These are phyloP conservation scores for Saturnia pavonia DNA, from an alignment of 2,888 invertebrate genomes.

Conservation along the genomic window DNA sequence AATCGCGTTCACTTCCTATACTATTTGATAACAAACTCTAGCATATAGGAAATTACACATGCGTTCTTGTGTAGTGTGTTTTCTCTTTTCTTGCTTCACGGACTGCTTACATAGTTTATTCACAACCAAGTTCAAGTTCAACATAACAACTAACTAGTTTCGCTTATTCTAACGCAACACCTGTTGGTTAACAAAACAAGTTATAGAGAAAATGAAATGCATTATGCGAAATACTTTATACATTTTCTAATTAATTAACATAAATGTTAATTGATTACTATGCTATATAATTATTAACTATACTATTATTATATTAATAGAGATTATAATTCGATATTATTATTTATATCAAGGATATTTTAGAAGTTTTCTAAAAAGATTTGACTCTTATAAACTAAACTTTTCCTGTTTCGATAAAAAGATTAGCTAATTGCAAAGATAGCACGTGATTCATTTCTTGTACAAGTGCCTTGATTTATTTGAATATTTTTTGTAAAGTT, in stretches of 20 bases:
- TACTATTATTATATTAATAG: background rate
- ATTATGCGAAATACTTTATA: background rate
- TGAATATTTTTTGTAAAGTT: background rate
- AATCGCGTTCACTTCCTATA: background rate
- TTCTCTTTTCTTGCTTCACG: conserved; percentile 25
- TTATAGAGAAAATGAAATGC: background rate
- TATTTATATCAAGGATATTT: background rate
- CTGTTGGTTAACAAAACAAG: background rate
- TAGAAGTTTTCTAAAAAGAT: background rate
- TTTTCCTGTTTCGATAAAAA: background rate
- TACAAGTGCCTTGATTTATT: background rate
- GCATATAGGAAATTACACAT: background rate
- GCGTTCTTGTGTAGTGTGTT: conserved; percentile 18
- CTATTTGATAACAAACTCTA: background rate
- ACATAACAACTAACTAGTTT: conserved; percentile 12
- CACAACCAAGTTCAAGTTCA: conserved; percentile 32
- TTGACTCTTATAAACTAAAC: background rate
- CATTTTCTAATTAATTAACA: background rate
- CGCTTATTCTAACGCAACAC: conserved; percentile 1
- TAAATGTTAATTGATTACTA: background rate
- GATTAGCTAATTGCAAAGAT: background rate
- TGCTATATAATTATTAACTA: background rate
- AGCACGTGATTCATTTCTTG: background rate
- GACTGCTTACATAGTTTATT: conserved; percentile 26
- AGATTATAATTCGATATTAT: background rate